Evolutionary conservation across 2,888 invertebrate genomes (phyloP).

Genomic region (Ennomos fuscantarius): DNA sequence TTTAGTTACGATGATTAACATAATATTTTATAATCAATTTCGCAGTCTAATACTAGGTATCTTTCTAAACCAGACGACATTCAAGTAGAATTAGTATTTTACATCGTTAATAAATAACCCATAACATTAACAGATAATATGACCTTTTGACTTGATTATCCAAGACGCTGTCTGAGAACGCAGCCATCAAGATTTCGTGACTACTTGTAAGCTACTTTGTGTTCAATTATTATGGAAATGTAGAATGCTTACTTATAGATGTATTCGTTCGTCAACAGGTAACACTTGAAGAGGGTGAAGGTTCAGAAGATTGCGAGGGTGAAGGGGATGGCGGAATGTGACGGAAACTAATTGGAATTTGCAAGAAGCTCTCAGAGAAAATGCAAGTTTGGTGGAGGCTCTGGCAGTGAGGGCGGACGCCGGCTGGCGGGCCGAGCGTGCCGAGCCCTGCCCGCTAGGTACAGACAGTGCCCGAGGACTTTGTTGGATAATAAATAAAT

Average conservation of each 20-base stretch:
- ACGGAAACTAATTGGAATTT: constrained; percentile 96
- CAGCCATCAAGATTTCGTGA: not conserved
- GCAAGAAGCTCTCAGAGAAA: constrained; percentile 95
- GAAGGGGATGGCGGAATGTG: constrained; percentile 91
- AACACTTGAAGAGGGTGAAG: constrained; percentile 94
- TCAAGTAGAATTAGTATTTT: not conserved
- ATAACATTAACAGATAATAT: no score
- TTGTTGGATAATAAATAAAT: constrained; percentile 68
- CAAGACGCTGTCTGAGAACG: constrained; percentile 5
- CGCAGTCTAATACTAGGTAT: not conserved
- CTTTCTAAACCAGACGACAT: constrained; percentile 1
- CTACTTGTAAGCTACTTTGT: no score
- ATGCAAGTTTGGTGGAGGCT: constrained; percentile 95
- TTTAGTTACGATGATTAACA: not conserved
- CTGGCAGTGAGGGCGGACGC: constrained; percentile 85
- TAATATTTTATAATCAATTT: not conserved
- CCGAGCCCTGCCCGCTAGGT: constrained; percentile 24
- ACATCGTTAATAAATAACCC: constrained; percentile 5
- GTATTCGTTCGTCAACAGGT: constrained; percentile 81
- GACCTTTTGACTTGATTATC: constrained; percentile 7
- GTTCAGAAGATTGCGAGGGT: constrained; percentile 85
- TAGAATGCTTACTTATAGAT: constrained; percentile 7
- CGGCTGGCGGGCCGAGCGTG: constrained; percentile 40
- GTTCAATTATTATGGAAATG: no score
- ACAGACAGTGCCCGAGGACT: constrained; percentile 38